Base-by-base conservation (phyloP, 2,888 invertebrate species). In the Leptarthrus brevirostris region DNA sequence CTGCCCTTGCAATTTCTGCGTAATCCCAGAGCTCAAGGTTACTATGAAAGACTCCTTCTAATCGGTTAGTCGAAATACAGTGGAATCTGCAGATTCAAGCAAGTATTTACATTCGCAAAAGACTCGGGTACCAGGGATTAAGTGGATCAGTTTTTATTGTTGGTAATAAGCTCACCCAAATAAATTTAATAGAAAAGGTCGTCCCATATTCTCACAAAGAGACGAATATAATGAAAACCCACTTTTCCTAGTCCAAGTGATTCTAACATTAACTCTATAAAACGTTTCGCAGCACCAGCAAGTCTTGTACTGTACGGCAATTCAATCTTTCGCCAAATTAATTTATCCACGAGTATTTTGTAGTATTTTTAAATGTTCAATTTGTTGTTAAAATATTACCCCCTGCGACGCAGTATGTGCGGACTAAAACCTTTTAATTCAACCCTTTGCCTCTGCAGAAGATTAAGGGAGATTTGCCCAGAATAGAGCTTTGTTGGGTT, bases 61-160 rank as follows among this genome's bases (percentile, higher is more conserved):
- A 44, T 36, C 26, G 64, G 64, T 44, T 64, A 44, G 22, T 47
- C 24, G 64, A 64, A 44, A 22, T 18, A n/a, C 36, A 44, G 24
- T 24, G 20, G 64, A 64, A 44, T 47, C 64, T 24, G 64, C 64
- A 58, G 40, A 40, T 40, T 58, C 36, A 58, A 16, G 58, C 36
- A 64, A 64, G 44, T 64, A 64, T 64, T 64, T 64, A 64, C 64
- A 64, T 64, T 64, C 47, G 44, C 22, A 64, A 24, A 44, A 36
- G 64, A 64, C 44, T 44, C 64, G 64, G 44, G 64, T 40, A 44
- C 36, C 64, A 64, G 36, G 64, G 64, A 64, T 64, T 64, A 64
- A 47, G 40, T 64, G 64, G 64, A 64, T 64, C 64, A 64, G 44
- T 64, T 64, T 64, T 64, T 64, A 64, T 64, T 64, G 64, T 64